Evolutionary conservation across 2,888 invertebrate genomes (phyloP), one percentile per base, ranked within the genome.

Genomic region (Drosophila diplacantha): DNA sequence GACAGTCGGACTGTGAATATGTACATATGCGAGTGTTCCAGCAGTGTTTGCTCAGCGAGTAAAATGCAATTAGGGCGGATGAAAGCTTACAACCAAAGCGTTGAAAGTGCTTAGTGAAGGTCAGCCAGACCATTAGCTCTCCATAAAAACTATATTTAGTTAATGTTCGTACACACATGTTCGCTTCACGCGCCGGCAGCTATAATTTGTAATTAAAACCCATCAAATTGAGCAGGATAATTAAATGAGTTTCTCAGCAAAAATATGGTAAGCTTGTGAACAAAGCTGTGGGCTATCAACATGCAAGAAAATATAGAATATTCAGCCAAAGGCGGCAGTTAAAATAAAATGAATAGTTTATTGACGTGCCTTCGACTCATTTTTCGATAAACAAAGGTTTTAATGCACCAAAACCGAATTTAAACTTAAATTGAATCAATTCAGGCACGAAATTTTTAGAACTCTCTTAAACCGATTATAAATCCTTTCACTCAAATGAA

Each of bases 1-100:
- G 69, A 68, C 51, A 67, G 67, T 49, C 72, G 47, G 62, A 47
- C 35, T 39, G 55, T 37, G 54, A 20, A 46, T 39, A 46, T 55
- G 38, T 38, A 16, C 34, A 34, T 34, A 51, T 39, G 24, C 24
- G 41, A 24, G n/a, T 18, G 22, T 35, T 14, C 31, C 32, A 18
- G n/a, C 26, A 46, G 44, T 51, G 37, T 51, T 37, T 29, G 37
- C 20, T 9, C 65, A 29, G 62, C n/a, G 18, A 43, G 47, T 37
- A 44, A 63, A 55, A 65, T 51, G 63, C 50, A 65, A 65, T 65
- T 63, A 55, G 56, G 46, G 55, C 63, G 29, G 24, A 26, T 7
- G 20, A 37, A 54, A 53, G 41, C 46, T 41, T 47, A n/a, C 20
- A 14, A 18, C 20, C 32, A 44, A 52, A 59, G 44, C 34, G 26